Base-by-base conservation (phyloP, 2,888 invertebrate genomes). In the Herminia tarsipennalis region DNA sequence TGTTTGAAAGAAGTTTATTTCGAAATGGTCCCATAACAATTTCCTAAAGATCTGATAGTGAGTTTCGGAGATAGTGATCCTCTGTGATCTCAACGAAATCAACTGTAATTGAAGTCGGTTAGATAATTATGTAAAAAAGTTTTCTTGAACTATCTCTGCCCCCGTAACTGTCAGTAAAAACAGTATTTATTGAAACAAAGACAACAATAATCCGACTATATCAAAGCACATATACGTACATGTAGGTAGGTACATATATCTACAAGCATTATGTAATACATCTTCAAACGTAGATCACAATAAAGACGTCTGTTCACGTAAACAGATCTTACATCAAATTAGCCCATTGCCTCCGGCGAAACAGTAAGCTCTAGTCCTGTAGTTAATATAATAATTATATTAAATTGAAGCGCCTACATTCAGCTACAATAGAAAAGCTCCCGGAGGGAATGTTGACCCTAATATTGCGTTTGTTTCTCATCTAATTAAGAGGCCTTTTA, bases 391-490 rank as follows among this genome's bases (percentile, higher is more conserved):
- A 61, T 71, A 64, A 71, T 72, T 66, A 73, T 60, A 66, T 73
- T 77, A 76, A 73, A 80, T 73, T 62, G 67, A 66, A 61, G 70
- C 68, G 66, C 62, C 66, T 72, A 75, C 73, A 74, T 69, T 72
- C 65, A 46, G 70, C 59, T 68, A 73, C 72, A 78, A 73, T 70
- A 68, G 54, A 40, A 48, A 62, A 66, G 57, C 52, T 68, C 77
- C 72, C 66, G 51, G 37, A 65, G 73, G 73, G 66, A 51, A 51
- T 70, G 75, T 72, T 75, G 83, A 78, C 81, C 83, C 76, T 81
- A 80, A 83, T 81, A 71, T 70, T 61, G 62, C 70, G 79, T 80
- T 86, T 84, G 83, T 81, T 83, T 76, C 74, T 79, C 77, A 72
- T 83, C 76, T 86, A 86, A 86, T 87, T 85, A 85, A 75, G 67